Evolutionary conservation across 2,113 vertebrate species (phyloP), one percentile per base, ranked within the genome.

Genomic region (Zingel zingel): DNA sequence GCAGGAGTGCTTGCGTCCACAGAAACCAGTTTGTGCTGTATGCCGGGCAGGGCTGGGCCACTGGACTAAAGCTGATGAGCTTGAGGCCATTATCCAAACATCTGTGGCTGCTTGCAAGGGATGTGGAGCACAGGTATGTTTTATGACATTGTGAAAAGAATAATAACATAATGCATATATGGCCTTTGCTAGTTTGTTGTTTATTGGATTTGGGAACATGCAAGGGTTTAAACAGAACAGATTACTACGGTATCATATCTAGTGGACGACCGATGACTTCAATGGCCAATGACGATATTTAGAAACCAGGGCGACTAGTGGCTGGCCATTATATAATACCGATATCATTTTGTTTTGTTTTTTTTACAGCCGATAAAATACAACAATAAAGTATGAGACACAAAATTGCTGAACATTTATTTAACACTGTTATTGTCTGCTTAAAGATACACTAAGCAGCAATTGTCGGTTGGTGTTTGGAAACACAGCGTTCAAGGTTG

Each of bases 1-100:
- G 91, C 97, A 98, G 92, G 97, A 98, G 74, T 99, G 98, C 82
- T 94, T 98, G 84, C 97, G 98, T 85, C 97, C 97, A 67, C 97
- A 98, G 81, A 98, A 97, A 79, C 97, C 98, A 0, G 96, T 98
- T 11, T 99, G 98, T 86, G 98, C 97, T 0, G 98, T 99, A 79
- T 99, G 98, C 89, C 96, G 98, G 90, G 94, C 96, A 13, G 88
- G 95, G 43, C 92, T 98, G 80, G 90, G 92, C 0, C 84, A 95
- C 27, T 97, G 97, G 64, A 94, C 93, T 76, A 96, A 94, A 91
- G 97, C 96, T 11, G 67, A 84, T 53, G 96, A 97, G 57, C 84
- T 99, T 53, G 97, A 99, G 87, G 94, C 93, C 63, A 93, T 96
- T 73, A 98, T 99, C 48, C 97, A 97, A 71, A 95, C 79, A 10